Evolutionary conservation across 2,797 vertebrate genomes (phyloP).

Genomic region (Pitangus sulphuratus): DNA sequence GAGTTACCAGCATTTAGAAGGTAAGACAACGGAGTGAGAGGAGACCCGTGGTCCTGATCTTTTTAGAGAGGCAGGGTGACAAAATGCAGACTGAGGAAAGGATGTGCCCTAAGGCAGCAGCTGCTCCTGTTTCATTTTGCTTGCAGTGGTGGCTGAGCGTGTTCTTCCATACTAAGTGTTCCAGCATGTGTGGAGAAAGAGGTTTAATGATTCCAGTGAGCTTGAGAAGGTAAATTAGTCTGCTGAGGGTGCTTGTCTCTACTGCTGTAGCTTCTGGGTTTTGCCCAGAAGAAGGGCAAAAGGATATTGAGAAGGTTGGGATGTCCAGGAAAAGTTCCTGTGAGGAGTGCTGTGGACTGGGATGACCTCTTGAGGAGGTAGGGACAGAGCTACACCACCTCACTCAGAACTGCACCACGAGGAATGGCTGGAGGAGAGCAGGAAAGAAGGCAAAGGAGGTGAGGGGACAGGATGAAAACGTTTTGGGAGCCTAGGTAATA

Average conservation of each 20-base stretch:
- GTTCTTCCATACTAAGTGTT: not conserved
- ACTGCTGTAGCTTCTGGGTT: not conserved
- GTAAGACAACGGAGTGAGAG: not conserved
- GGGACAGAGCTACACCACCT: not conserved
- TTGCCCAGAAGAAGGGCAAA: not conserved
- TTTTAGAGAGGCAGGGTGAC: not conserved
- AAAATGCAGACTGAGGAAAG: not conserved
- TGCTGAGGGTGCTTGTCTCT: not conserved
- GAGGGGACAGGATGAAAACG: not conserved
- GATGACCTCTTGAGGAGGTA: not conserved
- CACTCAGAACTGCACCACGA: not conserved
- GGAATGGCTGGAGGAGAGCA: not conserved
- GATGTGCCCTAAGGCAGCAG: not conserved
- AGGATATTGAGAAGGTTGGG: not conserved
- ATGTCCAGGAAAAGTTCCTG: not conserved
- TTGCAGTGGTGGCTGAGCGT: not conserved
- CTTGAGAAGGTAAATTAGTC: not conserved
- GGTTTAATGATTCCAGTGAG: not conserved
- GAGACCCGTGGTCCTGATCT: not conserved
- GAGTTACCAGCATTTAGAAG: not conserved
- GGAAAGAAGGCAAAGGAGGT: not conserved
- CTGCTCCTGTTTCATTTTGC: not conserved
- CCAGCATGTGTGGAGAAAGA: not conserved
- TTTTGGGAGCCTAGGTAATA: not conserved
- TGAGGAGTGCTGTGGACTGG: not conserved